These are phyloP conservation scores for Lycocerus yunnanus DNA, from an alignment of 2,888 invertebrate species.

Conservation along the genomic window DNA sequence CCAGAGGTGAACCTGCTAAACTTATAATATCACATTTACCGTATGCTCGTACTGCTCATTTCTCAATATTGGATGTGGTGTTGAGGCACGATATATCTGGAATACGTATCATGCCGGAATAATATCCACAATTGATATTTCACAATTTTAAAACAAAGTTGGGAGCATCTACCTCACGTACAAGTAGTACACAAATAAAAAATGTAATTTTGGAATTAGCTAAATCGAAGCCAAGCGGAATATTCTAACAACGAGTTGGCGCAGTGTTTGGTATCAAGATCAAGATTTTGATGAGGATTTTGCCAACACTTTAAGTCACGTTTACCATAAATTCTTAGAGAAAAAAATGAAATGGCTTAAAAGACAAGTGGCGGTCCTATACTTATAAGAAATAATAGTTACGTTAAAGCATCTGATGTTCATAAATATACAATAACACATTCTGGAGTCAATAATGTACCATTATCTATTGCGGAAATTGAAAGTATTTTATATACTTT, in stretches of 20 bases:
- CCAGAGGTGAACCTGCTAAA: conserved; percentile 84
- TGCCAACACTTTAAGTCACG: conserved; percentile 93
- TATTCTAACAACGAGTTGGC: conserved; percentile 86
- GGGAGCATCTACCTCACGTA: conserved; percentile 78
- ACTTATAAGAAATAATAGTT: conserved; percentile 76
- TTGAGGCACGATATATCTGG: conserved; percentile 98
- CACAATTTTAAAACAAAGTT: conserved; percentile 91
- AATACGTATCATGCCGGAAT: conserved; percentile 94
- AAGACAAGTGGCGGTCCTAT: conserved; percentile 70
- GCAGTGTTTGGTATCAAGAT: conserved; percentile 98
- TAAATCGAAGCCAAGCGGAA: conserved; percentile 75
- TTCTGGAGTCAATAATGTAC: conserved; percentile 86
- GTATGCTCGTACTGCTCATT: conserved; percentile 96
- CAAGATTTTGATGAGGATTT: conserved; percentile 98
- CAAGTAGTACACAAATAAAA: too few species aligned
- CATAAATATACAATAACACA: conserved; percentile 90
- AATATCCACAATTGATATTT: conserved; percentile 95
- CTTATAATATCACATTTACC: conserved; percentile 90
- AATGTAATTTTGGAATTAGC: conserved; percentile 67
- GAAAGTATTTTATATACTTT: conserved; percentile 91
- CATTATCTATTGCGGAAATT: conserved; percentile 71
- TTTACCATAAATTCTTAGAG: conserved; percentile 83
- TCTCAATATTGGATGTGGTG: conserved; percentile 91
- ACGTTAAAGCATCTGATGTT: conserved; percentile 84
- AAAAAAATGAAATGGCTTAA: conserved; percentile 71